Evolutionary conservation across 2,113 vertebrate species (phyloP).

Genomic region (Hucho hucho): DNA sequence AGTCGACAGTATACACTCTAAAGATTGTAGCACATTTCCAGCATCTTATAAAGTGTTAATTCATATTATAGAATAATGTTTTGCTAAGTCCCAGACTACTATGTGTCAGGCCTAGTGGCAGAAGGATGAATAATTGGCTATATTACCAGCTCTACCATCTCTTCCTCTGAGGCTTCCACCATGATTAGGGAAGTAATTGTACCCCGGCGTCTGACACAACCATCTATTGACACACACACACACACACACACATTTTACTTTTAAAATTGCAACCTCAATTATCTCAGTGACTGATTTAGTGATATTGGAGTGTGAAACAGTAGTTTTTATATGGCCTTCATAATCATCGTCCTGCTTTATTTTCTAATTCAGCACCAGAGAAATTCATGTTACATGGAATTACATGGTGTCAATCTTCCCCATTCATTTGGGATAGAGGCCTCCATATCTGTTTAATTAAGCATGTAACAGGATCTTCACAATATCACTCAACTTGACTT

Average conservation of each 20-base stretch:
- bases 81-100: conserved; percentile 31
- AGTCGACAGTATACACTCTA: not conserved
- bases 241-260: not conserved
- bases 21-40: not conserved
- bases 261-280: not conserved
- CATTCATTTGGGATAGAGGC: no score
- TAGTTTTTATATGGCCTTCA: no score
- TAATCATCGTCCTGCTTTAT: no score
- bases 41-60: not conserved
- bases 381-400: no score
- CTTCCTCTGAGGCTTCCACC: conserved; percentile 47
- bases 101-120: conserved; percentile 36
- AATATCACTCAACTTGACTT: no score
- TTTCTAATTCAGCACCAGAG: no score
- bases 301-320: no score
- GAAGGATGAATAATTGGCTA: conserved; percentile 45
- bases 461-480: no score
- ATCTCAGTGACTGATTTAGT: not conserved
- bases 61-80: not conserved
- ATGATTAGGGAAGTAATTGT: conserved; percentile 48
- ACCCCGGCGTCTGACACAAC: conserved; percentile 28
- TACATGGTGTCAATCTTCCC: no score
- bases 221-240: conserved; percentile 1
- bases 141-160: conserved; percentile 44
- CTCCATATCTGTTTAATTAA: no score